These are phyloP conservation scores for Decapterus maruadsi DNA, from an alignment of 2,797 vertebrate species.

Conservation along the genomic window DNA sequence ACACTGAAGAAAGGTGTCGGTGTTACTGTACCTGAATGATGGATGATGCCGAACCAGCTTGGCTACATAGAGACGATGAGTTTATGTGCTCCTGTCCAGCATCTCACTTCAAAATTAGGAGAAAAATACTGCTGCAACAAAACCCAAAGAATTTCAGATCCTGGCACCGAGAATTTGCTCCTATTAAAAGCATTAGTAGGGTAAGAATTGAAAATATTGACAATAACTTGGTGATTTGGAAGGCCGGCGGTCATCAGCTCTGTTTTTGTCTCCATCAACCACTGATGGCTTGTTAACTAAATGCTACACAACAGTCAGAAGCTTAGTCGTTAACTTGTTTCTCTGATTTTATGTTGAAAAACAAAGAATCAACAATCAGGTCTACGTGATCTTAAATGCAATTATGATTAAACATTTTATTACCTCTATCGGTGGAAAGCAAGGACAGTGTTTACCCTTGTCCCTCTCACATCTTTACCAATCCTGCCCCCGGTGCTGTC, in stretches of 20 bases:
- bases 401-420: no score
- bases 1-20: neutral
- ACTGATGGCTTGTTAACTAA: neutral
- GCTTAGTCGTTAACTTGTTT: no score
- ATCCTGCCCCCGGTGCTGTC: no score
- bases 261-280: neutral
- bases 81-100: neutral
- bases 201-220: neutral
- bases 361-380: neutral
- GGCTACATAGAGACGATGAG: neutral
- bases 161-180: neutral
- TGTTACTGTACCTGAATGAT: neutral
- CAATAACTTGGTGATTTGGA: neutral
- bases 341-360: neutral
- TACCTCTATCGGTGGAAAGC: no score
- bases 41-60: neutral
- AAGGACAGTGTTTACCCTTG: no score
- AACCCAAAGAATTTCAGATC: neutral
- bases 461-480: no score
- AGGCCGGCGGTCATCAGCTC: neutral
- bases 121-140: neutral
- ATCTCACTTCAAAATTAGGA: neutral
- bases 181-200: neutral
- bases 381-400: neutral
- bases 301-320: neutral